Evolutionary conservation across 35 echinoderm and acorn worm species (phyloP).

Genomic region (Acanthaster planci): DNA sequence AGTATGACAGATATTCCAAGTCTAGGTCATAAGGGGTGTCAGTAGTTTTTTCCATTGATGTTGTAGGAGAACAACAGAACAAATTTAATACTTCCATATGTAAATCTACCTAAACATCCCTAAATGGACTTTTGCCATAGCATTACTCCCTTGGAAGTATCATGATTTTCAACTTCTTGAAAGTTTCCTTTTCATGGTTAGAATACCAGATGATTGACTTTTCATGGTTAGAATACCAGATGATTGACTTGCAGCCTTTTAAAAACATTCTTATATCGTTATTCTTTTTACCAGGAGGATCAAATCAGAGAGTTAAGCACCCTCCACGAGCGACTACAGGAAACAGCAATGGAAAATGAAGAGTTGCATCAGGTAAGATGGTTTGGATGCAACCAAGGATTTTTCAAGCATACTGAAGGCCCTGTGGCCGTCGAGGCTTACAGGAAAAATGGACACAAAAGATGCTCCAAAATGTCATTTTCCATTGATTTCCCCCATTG

Average conservation of each 20-base stretch:
- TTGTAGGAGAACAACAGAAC: no score
- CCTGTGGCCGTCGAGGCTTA: background rate
- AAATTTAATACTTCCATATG: no score
- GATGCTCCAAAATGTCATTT: background rate
- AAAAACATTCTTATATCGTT: background rate
- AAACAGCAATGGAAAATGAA: slow-evolving; percentile 51
- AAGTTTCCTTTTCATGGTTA: background rate
- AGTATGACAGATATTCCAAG: no score
- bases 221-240: background rate
- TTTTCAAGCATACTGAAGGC: background rate
- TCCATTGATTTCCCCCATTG: background rate
- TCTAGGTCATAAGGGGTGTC: no score
- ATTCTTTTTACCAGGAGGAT: slow-evolving; percentile 63
- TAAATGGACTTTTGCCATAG: no score
- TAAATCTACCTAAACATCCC: no score
- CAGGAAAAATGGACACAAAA: background rate
- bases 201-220: background rate
- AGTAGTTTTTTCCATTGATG: no score
- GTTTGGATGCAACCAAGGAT: background rate
- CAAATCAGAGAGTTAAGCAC: slow-evolving; percentile 70
- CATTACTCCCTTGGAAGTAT: background rate
- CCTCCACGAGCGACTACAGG: slow-evolving; percentile 77
- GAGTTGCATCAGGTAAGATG: slow-evolving; percentile 71
- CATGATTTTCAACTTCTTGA: background rate
- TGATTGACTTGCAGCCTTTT: background rate